Conservation (phyloP, 1,140 invertebrate genomes). For the Anastrepha obliqua region DNA sequence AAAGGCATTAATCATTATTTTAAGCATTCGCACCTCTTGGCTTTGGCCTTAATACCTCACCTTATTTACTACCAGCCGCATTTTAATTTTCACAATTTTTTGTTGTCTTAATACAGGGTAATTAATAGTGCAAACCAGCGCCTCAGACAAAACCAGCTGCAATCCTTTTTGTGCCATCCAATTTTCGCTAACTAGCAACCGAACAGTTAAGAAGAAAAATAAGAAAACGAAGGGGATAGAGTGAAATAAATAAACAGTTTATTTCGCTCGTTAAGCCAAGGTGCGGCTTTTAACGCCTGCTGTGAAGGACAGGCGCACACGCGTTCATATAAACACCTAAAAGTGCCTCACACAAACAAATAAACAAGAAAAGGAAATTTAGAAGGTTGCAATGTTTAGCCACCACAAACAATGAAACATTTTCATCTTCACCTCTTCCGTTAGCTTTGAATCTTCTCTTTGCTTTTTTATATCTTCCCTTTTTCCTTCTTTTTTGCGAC, state of each 20-base stretch:
- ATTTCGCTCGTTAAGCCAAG: slow-evolving; percentile 10
- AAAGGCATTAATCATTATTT: neutral
- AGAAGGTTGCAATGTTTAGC: neutral
- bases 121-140: neutral
- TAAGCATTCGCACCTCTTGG: neutral
- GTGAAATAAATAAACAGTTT: slow-evolving; percentile 6
- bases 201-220: neutral
- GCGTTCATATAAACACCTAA: too few species aligned
- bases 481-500: too few species aligned
- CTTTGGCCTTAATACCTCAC: neutral
- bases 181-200: neutral
- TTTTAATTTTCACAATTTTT: neutral
- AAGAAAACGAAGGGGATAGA: neutral
- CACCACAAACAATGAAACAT: neutral
- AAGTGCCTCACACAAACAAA: neutral
- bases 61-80: neutral
- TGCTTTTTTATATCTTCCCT: too few species aligned
- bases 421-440: neutral
- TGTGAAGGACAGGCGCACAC: neutral
- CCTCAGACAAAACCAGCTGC: neutral
- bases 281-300: neutral
- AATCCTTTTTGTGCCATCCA: neutral
- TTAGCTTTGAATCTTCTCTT: neutral
- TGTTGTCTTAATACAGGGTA: neutral
- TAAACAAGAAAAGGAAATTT: neutral